phyloP scores from a whole-genome alignment of 30 jellyfish, hydroid and myxozoan species.

The Cassiopea xamachana region DNA sequence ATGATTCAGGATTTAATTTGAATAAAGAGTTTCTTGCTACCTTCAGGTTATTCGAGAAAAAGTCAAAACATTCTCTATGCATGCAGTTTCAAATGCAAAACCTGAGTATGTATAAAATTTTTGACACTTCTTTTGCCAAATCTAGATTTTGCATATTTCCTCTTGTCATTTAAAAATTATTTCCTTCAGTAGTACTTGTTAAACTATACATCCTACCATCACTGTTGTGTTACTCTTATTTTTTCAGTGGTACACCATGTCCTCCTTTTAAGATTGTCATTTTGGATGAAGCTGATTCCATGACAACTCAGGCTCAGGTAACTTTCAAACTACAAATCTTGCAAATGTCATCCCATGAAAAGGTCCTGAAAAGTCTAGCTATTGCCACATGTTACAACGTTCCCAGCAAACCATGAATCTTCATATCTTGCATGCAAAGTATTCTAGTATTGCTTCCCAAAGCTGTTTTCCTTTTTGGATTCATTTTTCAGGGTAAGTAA shows the following conservation, averaged over 20 bases:
- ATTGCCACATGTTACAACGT: too few relatives aligned
- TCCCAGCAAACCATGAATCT: not conserved
- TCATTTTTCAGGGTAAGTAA: too few relatives aligned
- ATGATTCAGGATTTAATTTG: too few relatives aligned
- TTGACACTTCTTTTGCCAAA: not conserved
- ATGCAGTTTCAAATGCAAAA: slow-evolving; percentile 87
- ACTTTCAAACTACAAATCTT: too few relatives aligned
- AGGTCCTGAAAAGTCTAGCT: too few relatives aligned
- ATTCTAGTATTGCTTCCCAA: not conserved
- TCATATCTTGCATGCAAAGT: not conserved
- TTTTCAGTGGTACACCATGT: slow-evolving; percentile 89
- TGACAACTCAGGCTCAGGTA: slow-evolving; percentile 99
- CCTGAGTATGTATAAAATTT: slow-evolving; percentile 73
- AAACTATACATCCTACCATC: not conserved
- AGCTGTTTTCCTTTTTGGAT: not conserved
- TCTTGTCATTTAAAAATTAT: too few relatives aligned
- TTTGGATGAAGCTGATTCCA: slow-evolving; percentile 98
- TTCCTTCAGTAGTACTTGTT: too few relatives aligned
- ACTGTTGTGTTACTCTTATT: not conserved
- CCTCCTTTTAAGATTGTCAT: slow-evolving; percentile 97
- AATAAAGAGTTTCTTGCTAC: too few relatives aligned
- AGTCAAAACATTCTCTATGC: slow-evolving; percentile 91
- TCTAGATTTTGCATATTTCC: too few relatives aligned
- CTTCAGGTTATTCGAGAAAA: slow-evolving; percentile 96
- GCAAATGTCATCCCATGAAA: too few relatives aligned